These are phyloP conservation scores for Dipodomys stephensi DNA, from an alignment of 2,113 vertebrate genomes.

Conservation along the genomic window DNA sequence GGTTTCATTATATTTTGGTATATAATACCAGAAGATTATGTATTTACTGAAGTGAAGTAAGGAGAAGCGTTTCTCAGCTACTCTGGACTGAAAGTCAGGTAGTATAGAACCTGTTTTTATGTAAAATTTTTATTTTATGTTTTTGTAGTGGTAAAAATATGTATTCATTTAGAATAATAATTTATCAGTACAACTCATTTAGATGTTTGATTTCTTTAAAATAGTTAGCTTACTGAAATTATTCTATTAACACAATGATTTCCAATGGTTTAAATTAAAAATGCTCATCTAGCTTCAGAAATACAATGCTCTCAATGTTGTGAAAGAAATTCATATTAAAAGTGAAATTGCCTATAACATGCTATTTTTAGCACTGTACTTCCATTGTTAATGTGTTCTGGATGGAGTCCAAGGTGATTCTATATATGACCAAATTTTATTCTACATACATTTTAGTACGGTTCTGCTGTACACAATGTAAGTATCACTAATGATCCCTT, in stretches of 20 bases:
- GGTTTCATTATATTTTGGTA: neutral
- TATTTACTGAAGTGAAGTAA: neutral
- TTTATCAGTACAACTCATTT: neutral
- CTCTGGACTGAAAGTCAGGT: neutral
- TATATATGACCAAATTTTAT: slow-evolving; percentile 30
- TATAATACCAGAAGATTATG: no score
- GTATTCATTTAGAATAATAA: no score
- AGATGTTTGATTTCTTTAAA: neutral
- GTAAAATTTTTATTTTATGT: no score
- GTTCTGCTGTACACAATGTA: slow-evolving; percentile 1
- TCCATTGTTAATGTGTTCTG: neutral
- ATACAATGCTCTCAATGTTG: neutral
- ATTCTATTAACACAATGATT: neutral
- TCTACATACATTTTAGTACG: neutral
- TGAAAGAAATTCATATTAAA: slow-evolving; percentile 4
- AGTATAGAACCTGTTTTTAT: no score
- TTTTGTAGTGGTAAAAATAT: no score
- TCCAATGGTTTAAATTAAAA: neutral
- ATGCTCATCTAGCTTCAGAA: neutral
- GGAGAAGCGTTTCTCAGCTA: neutral
- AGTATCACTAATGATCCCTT: slow-evolving; percentile 25
- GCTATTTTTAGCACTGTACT: neutral
- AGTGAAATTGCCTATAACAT: neutral
- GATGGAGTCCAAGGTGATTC: neutral
- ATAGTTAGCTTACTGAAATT: neutral